Conservation (phyloP, 2,113 vertebrate genomes). For the Pachycephala philippinensis region DNA sequence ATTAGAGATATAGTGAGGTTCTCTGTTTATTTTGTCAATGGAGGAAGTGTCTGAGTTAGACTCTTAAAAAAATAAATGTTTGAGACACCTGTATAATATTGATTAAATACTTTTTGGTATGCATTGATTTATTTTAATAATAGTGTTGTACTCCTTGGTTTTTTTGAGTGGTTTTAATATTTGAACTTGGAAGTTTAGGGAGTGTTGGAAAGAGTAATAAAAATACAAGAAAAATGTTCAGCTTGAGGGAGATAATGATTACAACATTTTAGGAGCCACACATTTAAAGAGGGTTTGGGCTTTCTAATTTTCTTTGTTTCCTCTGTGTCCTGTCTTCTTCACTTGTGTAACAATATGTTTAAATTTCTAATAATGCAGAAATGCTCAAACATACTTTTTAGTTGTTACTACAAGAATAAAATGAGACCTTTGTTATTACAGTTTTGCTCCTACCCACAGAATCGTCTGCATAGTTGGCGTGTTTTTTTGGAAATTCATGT, state of each 20-base stretch:
- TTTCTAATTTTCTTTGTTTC: neutral
- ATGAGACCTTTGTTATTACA: neutral
- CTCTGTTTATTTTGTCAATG: neutral
- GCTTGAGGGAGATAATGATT: neutral
- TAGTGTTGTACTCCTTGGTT: neutral
- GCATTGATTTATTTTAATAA: neutral
- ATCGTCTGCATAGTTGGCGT: neutral
- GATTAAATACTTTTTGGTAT: neutral
- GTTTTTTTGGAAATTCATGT: neutral
- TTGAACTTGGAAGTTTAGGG: neutral
- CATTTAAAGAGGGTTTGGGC: neutral
- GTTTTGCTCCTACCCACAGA: neutral
- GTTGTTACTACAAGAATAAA: neutral
- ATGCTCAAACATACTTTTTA: neutral
- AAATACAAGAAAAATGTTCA: neutral
- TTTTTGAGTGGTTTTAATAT: neutral
- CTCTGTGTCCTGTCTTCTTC: neutral
- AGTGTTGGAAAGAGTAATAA: neutral
- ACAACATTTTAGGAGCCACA: neutral
- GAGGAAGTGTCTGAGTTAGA: neutral
- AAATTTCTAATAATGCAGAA: neutral
- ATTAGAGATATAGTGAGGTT: neutral
- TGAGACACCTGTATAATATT: neutral
- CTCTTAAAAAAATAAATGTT: neutral
- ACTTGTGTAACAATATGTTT: neutral